These are phyloP conservation scores for Hipparchia sbordonii DNA, from an alignment of 2,888 invertebrate genomes.

Conservation along the genomic window DNA sequence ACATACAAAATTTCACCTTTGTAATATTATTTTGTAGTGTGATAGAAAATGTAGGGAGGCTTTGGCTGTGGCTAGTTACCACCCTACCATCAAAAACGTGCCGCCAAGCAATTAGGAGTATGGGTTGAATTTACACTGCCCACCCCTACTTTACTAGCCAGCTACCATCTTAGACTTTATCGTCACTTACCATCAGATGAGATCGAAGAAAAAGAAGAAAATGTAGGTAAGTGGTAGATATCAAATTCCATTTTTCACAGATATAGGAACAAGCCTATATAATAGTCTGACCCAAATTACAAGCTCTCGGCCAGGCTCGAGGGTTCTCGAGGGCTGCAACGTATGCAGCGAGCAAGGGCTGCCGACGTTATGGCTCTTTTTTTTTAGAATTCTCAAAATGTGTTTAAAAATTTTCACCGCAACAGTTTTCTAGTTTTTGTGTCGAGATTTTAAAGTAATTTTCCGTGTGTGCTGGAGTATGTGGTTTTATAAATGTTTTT, in stretches of 20 bases:
- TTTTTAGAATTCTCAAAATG: slow-evolving; percentile 24
- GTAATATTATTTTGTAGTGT: too few species aligned
- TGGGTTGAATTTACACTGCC: too few species aligned
- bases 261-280: slow-evolving; percentile 37
- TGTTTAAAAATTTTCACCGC: slow-evolving; percentile 18
- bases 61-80: too few species aligned
- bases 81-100: too few species aligned
- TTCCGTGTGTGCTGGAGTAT: not conserved
- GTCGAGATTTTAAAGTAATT: slow-evolving; percentile 11
- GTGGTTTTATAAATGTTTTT: slow-evolving; percentile 1
- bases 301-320: slow-evolving; percentile 54
- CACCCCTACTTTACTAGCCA: too few species aligned
- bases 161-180: too few species aligned
- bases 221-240: slow-evolving; percentile 5
- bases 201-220: too few species aligned
- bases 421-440: not conserved
- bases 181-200: too few species aligned
- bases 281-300: slow-evolving; percentile 68
- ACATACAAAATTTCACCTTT: too few species aligned
- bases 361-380: slow-evolving; percentile 26
- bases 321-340: slow-evolving; percentile 58
- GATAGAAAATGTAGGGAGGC: too few species aligned
- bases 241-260: slow-evolving; percentile 48
- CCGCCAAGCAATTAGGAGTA: too few species aligned
- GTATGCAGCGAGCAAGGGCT: slow-evolving; percentile 54